Evolutionary conservation across 64 coral and sea anemone genomes (phyloP).

Genomic region (Cladopsammia gracilis): DNA sequence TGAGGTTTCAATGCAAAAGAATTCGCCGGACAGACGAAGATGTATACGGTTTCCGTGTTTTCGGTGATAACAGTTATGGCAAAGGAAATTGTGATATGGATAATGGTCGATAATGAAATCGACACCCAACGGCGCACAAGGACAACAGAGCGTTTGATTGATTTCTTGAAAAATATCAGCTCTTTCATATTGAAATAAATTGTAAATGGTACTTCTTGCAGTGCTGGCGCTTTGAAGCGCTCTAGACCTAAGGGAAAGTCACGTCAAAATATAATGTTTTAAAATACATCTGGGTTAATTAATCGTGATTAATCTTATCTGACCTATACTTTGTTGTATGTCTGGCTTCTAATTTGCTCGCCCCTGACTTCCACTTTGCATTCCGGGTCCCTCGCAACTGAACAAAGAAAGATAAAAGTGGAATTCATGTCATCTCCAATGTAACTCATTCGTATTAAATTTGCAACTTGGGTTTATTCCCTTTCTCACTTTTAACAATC

Average conservation of each 20-base stretch:
- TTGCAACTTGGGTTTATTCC: neutral
- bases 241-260: neutral
- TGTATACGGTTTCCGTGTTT: neutral
- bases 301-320: too few species aligned
- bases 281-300: too few species aligned
- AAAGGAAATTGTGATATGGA: neutral
- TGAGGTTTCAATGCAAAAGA: conserved; percentile 8
- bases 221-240: neutral
- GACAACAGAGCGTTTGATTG: neutral
- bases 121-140: neutral
- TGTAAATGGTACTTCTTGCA: neutral
- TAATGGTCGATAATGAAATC: neutral
- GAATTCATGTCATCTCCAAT: neutral
- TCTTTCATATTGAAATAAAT: neutral
- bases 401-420: neutral
- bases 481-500: too few species aligned
- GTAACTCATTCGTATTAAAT: neutral
- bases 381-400: neutral
- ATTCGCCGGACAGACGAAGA: neutral
- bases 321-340: too few species aligned
- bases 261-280: too few species aligned
- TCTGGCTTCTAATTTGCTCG: too few species aligned
- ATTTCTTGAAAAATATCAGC: neutral
- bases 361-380: too few species aligned
- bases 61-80: neutral